Conservation (phyloP, 1,140 invertebrate species). For the Drosophila arizonae region DNA sequence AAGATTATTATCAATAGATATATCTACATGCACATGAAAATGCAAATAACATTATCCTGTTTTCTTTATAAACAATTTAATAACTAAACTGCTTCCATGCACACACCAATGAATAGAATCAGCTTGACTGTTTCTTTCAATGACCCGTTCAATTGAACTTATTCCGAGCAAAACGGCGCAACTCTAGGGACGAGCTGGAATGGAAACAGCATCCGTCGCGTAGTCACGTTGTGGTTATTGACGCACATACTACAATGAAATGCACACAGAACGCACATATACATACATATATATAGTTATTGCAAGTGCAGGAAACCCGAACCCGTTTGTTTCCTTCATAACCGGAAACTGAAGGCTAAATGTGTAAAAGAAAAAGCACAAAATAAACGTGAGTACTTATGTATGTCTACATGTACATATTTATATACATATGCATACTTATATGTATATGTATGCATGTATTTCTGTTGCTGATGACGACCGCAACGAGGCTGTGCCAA, state of each 20-base stretch:
- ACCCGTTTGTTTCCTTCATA: constrained; percentile 78
- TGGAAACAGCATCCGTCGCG: constrained; percentile 1
- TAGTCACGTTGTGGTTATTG: constrained; percentile 52
- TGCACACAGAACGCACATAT: constrained; percentile 43
- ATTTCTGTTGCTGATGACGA: constrained; percentile 25
- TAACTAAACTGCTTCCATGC: not conserved
- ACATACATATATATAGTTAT: constrained; percentile 17
- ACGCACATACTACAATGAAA: constrained; percentile 75
- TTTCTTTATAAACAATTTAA: not conserved
- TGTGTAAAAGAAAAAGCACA: constrained; percentile 66
- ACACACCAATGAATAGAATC: not conserved
- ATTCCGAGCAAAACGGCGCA: not conserved
- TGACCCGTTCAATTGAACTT: not conserved
- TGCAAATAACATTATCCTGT: too few species aligned
- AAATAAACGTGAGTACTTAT: constrained; percentile 48
- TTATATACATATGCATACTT: not conserved
- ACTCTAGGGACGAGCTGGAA: constrained; percentile 11
- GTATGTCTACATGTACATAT: constrained; percentile 17
- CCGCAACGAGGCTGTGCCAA: constrained; percentile 43
- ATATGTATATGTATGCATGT: constrained; percentile 11
- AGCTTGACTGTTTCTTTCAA: not conserved
- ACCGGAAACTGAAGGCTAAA: constrained; percentile 81
- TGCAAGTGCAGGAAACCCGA: constrained; percentile 55
- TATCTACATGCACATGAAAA: too few species aligned
- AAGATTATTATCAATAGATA: too few species aligned